A percentile compares a stretch with the other conserved stretches of the same genome.
phyloP scores from a whole-genome alignment of 2,888 invertebrate species.

The Camponotus fellah region DNA sequence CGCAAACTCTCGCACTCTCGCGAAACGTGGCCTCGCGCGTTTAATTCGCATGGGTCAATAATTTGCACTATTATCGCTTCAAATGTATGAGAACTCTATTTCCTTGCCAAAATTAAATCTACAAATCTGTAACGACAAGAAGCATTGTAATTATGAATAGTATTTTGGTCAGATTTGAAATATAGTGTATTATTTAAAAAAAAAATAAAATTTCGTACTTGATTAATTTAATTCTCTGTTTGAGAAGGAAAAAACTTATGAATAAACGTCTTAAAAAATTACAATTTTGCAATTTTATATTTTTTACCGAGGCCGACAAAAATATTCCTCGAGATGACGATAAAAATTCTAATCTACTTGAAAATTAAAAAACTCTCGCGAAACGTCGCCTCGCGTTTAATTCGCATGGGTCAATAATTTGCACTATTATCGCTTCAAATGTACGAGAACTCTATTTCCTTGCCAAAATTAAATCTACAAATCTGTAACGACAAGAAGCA shows the following conservation, averaged over 20 bases:
- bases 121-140: background rate
- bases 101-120: background rate
- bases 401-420: too few species aligned
- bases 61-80: slow-evolving; percentile 14
- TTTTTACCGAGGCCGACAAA: background rate
- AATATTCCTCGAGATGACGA: background rate
- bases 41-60: background rate
- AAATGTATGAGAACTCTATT: background rate
- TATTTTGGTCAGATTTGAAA: background rate
- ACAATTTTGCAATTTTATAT: background rate
- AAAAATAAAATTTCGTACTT: background rate
- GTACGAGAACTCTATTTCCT: background rate
- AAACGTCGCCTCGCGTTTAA: background rate
- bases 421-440: background rate
- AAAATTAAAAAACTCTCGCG: background rate
- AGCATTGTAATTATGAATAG: background rate
- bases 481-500: background rate
- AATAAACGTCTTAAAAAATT: background rate
- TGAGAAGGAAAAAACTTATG: background rate
- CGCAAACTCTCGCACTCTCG: background rate
- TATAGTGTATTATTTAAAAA: background rate
- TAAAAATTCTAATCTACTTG: background rate
- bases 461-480: slow-evolving; percentile 2
- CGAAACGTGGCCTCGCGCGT: background rate
- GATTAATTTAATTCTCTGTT: background rate